Evolutionary conservation across 2,113 vertebrate genomes (phyloP), one percentile per base, ranked within the genome.

Genomic region (Andinoacara biseriatus): DNA sequence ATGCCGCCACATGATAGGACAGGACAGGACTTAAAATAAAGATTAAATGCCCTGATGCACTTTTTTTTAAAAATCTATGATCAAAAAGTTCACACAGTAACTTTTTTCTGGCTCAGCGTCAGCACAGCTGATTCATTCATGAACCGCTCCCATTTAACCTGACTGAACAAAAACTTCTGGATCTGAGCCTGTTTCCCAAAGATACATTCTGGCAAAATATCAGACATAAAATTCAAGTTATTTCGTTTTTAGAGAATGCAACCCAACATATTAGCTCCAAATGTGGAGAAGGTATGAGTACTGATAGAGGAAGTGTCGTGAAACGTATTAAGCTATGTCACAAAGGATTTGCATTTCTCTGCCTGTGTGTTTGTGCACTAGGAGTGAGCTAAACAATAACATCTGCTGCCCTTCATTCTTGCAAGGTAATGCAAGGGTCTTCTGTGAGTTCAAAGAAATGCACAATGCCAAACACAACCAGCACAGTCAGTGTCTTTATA

Each of bases 161-260:
- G 59, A 93, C 62, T 88, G 91, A 89, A 85, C 69, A 80, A 82
- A 89, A 57, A 15, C 59, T 33, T 29, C 38, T 69, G 58, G 67
- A 60, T 85, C 59, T 54, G 14, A 49, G 22, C 54, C 59, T 7
- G 33, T 69, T 83, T 85, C 56, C 74, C 49, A 29, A 58, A 65
- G 40, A 43, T 3, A 43, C 20, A 61, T 74, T 49, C 57, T 87
- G 81, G 63, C 79, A 85, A 60, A 87, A 69, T 29, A 49, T 69
- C 33, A 24, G 31, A 43, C 61, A 78, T 57, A 40, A 35, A 69
- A 35, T 5, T 58, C 3, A 2, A 40, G 54, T 78, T 40, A 24
- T 3, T 58, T 79, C 88, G 57, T 75, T 76, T 82, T 72, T 54
- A 4, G 26, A 76, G 43, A 26, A 35, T 17, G 14, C 5, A 72